phyloP scores from a whole-genome alignment of 2,797 vertebrate genomes.

The Spheniscus humboldti region DNA sequence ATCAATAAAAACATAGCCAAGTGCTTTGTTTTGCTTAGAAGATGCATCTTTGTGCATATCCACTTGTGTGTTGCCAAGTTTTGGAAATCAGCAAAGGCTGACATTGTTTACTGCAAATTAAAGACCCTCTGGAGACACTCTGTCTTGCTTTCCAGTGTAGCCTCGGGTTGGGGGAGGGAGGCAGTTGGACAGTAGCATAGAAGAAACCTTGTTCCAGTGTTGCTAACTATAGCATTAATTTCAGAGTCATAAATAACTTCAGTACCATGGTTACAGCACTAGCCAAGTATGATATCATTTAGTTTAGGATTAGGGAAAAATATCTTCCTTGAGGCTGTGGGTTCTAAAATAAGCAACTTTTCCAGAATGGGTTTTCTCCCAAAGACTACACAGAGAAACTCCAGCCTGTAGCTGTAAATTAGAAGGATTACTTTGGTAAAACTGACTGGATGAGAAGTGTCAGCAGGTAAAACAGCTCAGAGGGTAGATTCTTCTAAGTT shows the following conservation, averaged over 20 bases:
- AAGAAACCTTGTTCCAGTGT: slow-evolving; percentile 44
- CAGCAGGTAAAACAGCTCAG: slow-evolving; percentile 8
- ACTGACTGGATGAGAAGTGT: not conserved
- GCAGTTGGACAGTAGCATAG: slow-evolving; percentile 57
- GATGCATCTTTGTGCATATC: not conserved
- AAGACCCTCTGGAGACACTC: slow-evolving; percentile 45
- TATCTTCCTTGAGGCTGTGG: slow-evolving; percentile 33
- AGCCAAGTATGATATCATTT: slow-evolving; percentile 67
- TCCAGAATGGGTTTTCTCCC: slow-evolving; percentile 46
- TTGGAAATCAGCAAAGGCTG: slow-evolving; percentile 1
- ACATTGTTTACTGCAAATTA: slow-evolving; percentile 29
- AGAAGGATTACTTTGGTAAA: not conserved
- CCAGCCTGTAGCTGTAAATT: not conserved
- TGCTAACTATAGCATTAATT: slow-evolving; percentile 67
- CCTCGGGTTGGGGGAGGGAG: not conserved
- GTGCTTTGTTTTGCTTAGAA: slow-evolving; percentile 17
- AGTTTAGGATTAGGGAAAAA: slow-evolving; percentile 63
- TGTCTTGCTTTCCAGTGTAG: slow-evolving; percentile 37
- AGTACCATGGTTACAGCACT: slow-evolving; percentile 47
- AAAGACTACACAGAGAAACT: slow-evolving; percentile 31
- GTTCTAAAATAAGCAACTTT: slow-evolving; percentile 67
- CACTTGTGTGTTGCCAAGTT: not conserved
- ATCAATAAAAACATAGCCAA: slow-evolving; percentile 19
- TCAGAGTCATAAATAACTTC: slow-evolving; percentile 60
- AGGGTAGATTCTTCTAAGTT: not conserved